Percentiles rank a stretch among this genome's conserved stretches.
phyloP scores from a whole-genome alignment of 2,113 vertebrate genomes.

The Triplophysa siluroides region DNA sequence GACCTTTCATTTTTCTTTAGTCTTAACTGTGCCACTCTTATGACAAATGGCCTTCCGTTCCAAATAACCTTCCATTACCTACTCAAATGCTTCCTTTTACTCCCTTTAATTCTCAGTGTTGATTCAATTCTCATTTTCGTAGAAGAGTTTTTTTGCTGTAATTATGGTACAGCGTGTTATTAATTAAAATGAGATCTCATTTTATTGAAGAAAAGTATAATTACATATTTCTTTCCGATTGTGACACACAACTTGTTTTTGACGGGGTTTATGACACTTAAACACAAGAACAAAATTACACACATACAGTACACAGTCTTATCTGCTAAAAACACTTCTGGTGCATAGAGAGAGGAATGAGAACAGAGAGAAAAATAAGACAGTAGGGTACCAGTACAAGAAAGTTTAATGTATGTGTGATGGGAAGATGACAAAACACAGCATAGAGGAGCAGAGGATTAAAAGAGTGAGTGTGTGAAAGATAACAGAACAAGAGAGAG shows the following conservation, averaged over 20 bases:
- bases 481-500: slow-evolving; percentile 1
- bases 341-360: not conserved
- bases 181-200: too few relatives aligned
- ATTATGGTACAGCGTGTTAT: too few relatives aligned
- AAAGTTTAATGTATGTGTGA: slow-evolving; percentile 7
- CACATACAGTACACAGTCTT: not conserved
- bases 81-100: too few relatives aligned
- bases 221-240: not conserved
- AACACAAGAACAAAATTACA: not conserved
- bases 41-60: too few relatives aligned
- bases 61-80: too few relatives aligned
- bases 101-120: too few relatives aligned
- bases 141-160: too few relatives aligned
- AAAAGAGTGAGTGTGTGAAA: slow-evolving; percentile 11
- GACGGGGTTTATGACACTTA: too few relatives aligned
- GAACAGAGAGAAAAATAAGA: not conserved
- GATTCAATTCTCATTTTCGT: too few relatives aligned
- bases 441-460: slow-evolving; percentile 1
- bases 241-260: not conserved
- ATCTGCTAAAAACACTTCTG: not conserved
- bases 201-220: too few relatives aligned
- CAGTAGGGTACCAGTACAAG: not conserved
- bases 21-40: too few relatives aligned
- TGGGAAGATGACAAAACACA: not conserved
- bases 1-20: too few relatives aligned